Evolutionary conservation across 2,113 vertebrate genomes (phyloP).

Genomic region (Bambusicola thoracicus): DNA sequence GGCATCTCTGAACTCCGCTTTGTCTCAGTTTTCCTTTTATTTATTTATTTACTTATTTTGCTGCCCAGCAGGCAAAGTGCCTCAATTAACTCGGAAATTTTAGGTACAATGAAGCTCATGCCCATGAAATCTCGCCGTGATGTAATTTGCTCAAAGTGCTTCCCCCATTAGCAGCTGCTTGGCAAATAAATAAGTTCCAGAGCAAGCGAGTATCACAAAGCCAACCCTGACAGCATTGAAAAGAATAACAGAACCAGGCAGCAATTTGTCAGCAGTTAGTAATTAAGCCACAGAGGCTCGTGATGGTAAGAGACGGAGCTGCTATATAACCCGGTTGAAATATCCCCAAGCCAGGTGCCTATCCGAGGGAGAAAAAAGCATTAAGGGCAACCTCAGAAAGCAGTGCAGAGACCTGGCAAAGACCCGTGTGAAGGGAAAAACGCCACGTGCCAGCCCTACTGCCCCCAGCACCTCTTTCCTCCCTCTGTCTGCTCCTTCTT

Average conservation of each 20-base stretch:
- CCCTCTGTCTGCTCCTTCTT: not conserved
- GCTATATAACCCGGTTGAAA: not conserved
- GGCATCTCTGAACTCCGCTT: not conserved
- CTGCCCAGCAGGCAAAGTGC: not conserved
- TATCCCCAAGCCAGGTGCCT: not conserved
- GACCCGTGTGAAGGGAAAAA: not conserved
- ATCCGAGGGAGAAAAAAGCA: not conserved
- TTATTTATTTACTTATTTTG: too few species aligned
- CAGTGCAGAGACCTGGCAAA: not conserved
- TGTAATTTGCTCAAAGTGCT: conserved; percentile 17
- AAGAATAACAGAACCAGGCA: not conserved
- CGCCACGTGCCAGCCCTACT: accelerated
- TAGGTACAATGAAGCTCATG: not conserved
- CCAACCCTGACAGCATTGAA: not conserved
- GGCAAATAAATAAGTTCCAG: conserved; percentile 13
- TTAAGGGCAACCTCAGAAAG: not conserved
- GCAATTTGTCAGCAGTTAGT: not conserved
- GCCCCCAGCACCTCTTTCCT: not conserved
- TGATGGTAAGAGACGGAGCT: not conserved
- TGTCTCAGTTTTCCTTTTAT: not conserved
- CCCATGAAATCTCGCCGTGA: not conserved
- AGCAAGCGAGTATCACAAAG: not conserved
- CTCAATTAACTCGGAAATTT: not conserved
- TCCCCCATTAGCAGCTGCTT: conserved; percentile 1
- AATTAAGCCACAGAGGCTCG: not conserved